phyloP scores from a whole-genome alignment of 2,113 vertebrate species.

The Etheostoma cragini region DNA sequence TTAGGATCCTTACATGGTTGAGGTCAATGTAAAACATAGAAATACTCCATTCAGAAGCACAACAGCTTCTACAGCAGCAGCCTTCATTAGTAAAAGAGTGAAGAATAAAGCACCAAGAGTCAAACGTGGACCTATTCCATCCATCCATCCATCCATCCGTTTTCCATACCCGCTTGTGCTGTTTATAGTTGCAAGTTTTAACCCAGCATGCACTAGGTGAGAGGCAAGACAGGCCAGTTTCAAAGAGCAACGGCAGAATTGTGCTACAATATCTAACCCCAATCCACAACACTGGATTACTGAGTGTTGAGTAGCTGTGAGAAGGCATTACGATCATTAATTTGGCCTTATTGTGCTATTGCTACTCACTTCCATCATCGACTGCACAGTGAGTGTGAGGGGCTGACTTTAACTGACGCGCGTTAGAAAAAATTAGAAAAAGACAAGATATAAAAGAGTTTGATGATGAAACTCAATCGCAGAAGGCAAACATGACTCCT shows the following conservation, averaged over 20 bases:
- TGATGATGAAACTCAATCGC: constrained; percentile 19
- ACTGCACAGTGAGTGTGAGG: background rate
- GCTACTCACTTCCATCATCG: background rate
- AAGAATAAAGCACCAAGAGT: constrained; percentile 50
- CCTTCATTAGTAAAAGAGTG: constrained; percentile 35
- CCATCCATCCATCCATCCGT: background rate
- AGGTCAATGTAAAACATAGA: constrained; percentile 13
- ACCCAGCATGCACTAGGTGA: constrained; percentile 54
- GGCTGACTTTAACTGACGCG: constrained; percentile 10
- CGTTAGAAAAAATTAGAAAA: background rate
- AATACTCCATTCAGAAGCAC: constrained; percentile 29
- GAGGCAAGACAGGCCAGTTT: constrained; percentile 27
- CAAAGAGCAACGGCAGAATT: constrained; percentile 38
- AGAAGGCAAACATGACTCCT: constrained; percentile 38
- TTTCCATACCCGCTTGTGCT: background rate
- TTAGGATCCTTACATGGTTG: constrained; percentile 9
- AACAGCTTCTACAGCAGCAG: constrained; percentile 46
- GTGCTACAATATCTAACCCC: constrained; percentile 25
- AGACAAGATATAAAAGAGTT: constrained; percentile 30
- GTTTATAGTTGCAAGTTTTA: constrained; percentile 14
- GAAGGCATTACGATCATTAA: constrained; percentile 67
- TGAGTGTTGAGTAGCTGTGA: constrained; percentile 17
- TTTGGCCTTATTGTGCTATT: constrained; percentile 52
- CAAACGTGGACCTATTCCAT: constrained; percentile 22
- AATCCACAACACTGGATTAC: constrained; percentile 50